Evolutionary conservation across 2,797 vertebrate genomes (phyloP), one percentile per base, ranked within the genome.

Genomic region (Cyclopterus lumpus): DNA sequence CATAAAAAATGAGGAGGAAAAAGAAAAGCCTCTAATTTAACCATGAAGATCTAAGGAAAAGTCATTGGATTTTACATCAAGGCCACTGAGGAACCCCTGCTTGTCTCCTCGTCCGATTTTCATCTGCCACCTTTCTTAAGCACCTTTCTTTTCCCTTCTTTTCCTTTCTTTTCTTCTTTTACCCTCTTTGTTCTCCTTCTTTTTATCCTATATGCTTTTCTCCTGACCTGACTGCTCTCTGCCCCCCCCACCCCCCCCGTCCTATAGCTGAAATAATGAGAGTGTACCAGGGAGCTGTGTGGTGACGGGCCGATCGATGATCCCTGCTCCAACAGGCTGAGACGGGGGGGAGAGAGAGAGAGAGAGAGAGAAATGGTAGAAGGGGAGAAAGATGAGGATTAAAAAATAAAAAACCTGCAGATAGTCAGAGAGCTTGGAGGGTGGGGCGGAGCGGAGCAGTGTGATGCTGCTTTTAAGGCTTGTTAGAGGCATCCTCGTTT

Each of bases 211-310:
- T 67, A 53, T 75, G 32, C 63, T 68, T 60, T 59, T 61, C 65
- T 68, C 42, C 67, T 66, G 66, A 81, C 57, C 44, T 73, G 54
- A 53, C 54, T 59, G 44, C 51, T 54, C 60, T 61, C 57, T 61
- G 49, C 24, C 26, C 51, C 48, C 24, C 59, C 49, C 15, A 60
- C 63, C 58, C 67, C 54, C 57, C 58, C 60, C 61, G 57, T 61
- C 48, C 85, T 86, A 83, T 80, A 75, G 87, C 88, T 91, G 83
- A 90, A 92, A 93, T 93, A 94, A 93, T 93, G 91, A 94, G 86
- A 81, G 83, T 81, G 81, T 89, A 84, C 81, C 88, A 83, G 75
- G 67, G 91, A 88, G 85, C 86, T 85, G 84, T 85, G 89, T 57
- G 38, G 83, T 84, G 83, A 93, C 75, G 84, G 88, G 76, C 73